A percentile compares a stretch with the other conserved stretches of the same genome.
Evolutionary conservation across 2,113 vertebrate genomes (phyloP).

Genomic region (Melierax canorus): DNA sequence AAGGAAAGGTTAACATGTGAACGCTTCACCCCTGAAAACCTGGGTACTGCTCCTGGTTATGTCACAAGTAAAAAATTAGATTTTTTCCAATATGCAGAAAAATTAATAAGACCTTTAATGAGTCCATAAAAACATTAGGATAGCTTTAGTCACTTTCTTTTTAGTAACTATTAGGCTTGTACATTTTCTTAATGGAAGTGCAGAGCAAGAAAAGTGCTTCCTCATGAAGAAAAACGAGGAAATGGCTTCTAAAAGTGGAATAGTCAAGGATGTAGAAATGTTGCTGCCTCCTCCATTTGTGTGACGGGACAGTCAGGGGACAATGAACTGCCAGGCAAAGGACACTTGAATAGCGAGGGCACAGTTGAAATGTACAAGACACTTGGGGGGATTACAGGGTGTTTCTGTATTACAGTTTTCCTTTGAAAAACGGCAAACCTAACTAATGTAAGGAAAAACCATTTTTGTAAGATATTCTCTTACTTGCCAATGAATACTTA

Average conservation of each 20-base stretch:
- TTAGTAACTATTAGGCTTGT: constrained; percentile 49
- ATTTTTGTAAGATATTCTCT: background rate
- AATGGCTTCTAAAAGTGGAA: constrained; percentile 30
- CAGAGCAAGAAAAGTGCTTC: constrained; percentile 37
- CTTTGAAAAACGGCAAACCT: background rate
- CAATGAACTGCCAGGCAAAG: background rate
- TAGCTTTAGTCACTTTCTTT: constrained; percentile 44
- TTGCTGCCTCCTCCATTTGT: background rate
- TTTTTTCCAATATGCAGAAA: constrained; percentile 44
- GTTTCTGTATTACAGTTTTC: background rate
- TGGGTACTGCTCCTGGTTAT: background rate
- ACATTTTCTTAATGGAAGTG: constrained; percentile 59
- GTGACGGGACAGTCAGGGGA: background rate
- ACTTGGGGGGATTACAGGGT: background rate
- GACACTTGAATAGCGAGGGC: background rate
- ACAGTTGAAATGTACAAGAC: background rate
- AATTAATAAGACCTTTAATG: constrained; percentile 50
- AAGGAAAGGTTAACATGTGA: constrained; percentile 16
- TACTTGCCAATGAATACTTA: background rate
- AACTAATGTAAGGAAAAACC: background rate
- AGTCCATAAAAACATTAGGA: constrained; percentile 56
- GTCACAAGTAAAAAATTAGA: constrained; percentile 47
- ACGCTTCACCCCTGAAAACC: constrained; percentile 33
- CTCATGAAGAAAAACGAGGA: constrained; percentile 36
- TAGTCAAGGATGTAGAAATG: background rate